These are phyloP conservation scores for Platysternon megacephalum DNA, from an alignment of 2,113 vertebrate species.

Conservation along the genomic window DNA sequence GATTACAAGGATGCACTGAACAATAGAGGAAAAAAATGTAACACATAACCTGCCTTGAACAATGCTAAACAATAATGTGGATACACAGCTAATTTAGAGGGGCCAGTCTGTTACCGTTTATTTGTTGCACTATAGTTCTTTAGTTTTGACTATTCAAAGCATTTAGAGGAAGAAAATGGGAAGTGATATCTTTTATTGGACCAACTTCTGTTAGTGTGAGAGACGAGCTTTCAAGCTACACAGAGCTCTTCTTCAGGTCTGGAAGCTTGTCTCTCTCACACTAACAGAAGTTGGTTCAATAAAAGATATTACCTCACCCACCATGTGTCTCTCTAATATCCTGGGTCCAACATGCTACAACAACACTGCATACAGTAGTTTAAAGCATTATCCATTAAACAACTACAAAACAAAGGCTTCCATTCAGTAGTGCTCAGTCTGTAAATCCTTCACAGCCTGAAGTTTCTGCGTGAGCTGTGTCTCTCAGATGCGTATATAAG, in stretches of 20 bases:
- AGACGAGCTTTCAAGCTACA: background rate
- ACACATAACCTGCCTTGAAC: background rate
- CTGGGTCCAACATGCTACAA: background rate
- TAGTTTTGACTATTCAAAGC: background rate
- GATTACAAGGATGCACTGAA: background rate
- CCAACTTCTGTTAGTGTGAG: background rate
- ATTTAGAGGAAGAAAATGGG: background rate
- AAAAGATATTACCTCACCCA: background rate
- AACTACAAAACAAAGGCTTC: background rate
- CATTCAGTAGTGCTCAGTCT: background rate
- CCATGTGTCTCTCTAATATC: background rate
- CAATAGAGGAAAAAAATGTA: background rate
- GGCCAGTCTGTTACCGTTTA: background rate
- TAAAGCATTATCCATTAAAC: background rate
- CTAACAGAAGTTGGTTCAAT: background rate
- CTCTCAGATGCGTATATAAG: background rate
- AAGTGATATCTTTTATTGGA: background rate
- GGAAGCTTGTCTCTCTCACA: background rate
- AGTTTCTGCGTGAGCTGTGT: background rate
- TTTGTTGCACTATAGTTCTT: background rate
- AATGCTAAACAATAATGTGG: background rate
- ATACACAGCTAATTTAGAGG: background rate
- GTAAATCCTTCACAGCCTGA: background rate
- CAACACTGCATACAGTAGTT: background rate
- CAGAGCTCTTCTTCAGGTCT: background rate